Evolutionary conservation across 2,113 vertebrate genomes (phyloP), one percentile per base, ranked within the genome.

Genomic region (Strigops habroptila): DNA sequence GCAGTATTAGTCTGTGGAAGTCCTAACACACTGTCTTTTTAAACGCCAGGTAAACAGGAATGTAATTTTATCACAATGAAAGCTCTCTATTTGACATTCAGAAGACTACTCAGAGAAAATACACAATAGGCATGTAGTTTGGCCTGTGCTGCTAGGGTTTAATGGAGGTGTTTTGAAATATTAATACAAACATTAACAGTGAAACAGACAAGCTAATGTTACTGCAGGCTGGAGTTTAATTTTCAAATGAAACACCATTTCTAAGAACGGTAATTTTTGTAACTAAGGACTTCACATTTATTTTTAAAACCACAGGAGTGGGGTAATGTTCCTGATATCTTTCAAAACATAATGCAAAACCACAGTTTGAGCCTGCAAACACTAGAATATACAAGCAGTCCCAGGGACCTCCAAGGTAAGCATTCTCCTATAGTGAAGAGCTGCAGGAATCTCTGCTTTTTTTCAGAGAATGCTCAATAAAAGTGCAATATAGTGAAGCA

Each of bases 401-500:
- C 91, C 77, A 73, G 46, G 71, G 92, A 92, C 92, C 83, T 95
- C 92, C 86, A 91, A 81, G 76, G 39, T 55, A 65, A 84, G 74
- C 92, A 73, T 80, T 87, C 90, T 79, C 86, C 18, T 23, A 57
- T 2, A 14, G 81, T 88, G 93, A 92, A 93, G 73, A 55, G 55
- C 51, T 73, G 83, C 73, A 92, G 69, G 65, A 75, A 75, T 75
- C 44, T 51, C 75, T 69, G 31, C 75, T 62, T 62, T 82, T 59
- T 33, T 71, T 43, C 53, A 41, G 59, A 96, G 83, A 96, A 86
- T 9, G 63, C 76, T 91, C 71, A 90, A 51, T 93, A 19, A 94
- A 95, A 93, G 90, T 96, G 95, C 92, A 94, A 94, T 70, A 71
- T 14, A 94, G 52, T 64, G 52, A 91, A 92, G 67, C 60, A 94